phyloP scores from a whole-genome alignment of 2,113 vertebrate genomes.

The Gnathonemus longibarbis region DNA sequence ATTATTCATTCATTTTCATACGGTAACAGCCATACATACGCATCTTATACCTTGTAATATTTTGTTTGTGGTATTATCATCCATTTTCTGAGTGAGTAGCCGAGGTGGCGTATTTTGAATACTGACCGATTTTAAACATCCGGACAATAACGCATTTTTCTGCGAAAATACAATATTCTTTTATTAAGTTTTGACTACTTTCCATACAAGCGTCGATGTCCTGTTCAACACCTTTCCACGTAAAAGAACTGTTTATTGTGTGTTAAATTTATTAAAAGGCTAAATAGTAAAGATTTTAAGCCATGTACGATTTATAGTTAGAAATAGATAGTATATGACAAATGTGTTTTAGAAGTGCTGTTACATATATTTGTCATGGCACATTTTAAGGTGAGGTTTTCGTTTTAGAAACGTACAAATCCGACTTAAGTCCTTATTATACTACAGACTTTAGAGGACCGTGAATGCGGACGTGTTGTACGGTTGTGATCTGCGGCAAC shows the following conservation, averaged over 20 bases:
- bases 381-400: neutral
- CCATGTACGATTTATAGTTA: neutral
- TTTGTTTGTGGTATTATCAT: neutral
- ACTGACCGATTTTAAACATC: neutral
- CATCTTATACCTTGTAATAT: neutral
- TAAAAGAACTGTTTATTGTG: neutral
- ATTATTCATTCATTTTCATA: neutral
- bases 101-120: neutral
- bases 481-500: too few relatives aligned
- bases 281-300: neutral
- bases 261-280: neutral
- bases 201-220: neutral
- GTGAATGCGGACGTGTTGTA: neutral
- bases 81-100: neutral
- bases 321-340: neutral
- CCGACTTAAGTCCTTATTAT: neutral
- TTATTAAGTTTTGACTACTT: neutral
- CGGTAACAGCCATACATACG: neutral
- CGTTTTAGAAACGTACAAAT: neutral
- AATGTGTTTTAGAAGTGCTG: neutral
- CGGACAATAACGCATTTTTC: neutral
- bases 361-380: neutral
- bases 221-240: neutral
- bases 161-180: neutral
- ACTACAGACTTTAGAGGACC: neutral